Evolutionary conservation across 2,888 invertebrate species (phyloP), one percentile per base, ranked within the genome.

Genomic region (Drosophila nr. perissopoda): DNA sequence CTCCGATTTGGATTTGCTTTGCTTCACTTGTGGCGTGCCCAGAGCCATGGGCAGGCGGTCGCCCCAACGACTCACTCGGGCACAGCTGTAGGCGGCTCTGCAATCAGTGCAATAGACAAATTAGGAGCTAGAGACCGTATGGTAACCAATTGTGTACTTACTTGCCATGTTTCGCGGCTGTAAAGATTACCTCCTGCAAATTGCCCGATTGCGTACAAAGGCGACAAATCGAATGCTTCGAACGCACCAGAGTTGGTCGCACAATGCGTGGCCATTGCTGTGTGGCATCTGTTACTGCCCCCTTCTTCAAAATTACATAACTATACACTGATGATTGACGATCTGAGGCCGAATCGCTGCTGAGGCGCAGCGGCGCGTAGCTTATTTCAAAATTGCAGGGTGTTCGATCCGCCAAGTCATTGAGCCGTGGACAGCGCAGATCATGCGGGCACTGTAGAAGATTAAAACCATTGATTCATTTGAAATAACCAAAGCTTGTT

Each of bases 291-390:
- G 94, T 91, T 42, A 95, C 91, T 3, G 88, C 69, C 27, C 97
- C 96, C 95, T 97, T 97, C 92, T 95, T 96, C 33, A 99, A 92
- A 56, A 99, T 95, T 0, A 98, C 94, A 92, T 98, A 99, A 0
- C 96, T 96, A 92, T 95, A 98, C 31, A 94, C 91, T 82, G 97
- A 96, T 0, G 92, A 94, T 8, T 62, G 72, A 0, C 79, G 80
- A 59, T 90, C 92, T 0, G 94, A 76, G 53, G 93, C 93, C 0
- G 92, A 90, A 0, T 94, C 94, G 61, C 94, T 94, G 0, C 42
- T 69, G 0, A 94, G 94, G 4, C 81, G 77, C 60, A 96, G 89
- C 0, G 95, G 93, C 74, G 94, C 93, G 87, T 96, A 97, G 27
- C 93, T 91, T 58, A 95, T 94, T 79, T 95, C 92, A 91, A 97